phyloP scores from a whole-genome alignment of 1,140 invertebrate species.

The Onthophagus taurus region DNA sequence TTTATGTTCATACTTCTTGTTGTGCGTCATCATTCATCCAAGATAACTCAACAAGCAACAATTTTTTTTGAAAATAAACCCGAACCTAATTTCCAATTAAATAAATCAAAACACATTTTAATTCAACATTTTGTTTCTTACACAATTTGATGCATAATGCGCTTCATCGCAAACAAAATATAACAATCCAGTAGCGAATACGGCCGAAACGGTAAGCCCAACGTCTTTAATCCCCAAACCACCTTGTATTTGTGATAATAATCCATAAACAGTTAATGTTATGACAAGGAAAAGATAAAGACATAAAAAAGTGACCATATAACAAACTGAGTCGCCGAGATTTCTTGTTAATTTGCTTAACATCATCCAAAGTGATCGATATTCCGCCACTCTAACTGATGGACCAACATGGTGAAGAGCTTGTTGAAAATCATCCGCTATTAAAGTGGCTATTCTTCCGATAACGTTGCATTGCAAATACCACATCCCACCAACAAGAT shows the following conservation, averaged over 20 bases:
- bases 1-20: conserved; percentile 27
- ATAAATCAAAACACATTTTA: neutral
- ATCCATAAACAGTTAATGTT: conserved; percentile 55
- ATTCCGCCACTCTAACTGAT: conserved; percentile 51
- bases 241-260: conserved; percentile 55
- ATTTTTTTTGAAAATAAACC: conserved; percentile 58
- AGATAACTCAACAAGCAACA: conserved; percentile 54
- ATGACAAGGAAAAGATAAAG: conserved; percentile 58
- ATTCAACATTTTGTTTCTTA: conserved; percentile 16
- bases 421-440: conserved; percentile 55
- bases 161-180: conserved; percentile 60
- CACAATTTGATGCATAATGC: conserved; percentile 48
- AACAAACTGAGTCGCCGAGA: conserved; percentile 50
- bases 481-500: conserved; percentile 41
- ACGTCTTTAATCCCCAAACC: conserved; percentile 58
- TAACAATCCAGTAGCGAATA: conserved; percentile 48
- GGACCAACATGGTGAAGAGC: conserved; percentile 52
- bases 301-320: conserved; percentile 51
- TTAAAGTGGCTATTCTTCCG: conserved; percentile 46
- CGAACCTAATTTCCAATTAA: conserved; percentile 39
- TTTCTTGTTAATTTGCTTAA: conserved; percentile 52
- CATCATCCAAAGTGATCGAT: conserved; percentile 52
- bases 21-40: conserved; percentile 43
- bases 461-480: conserved; percentile 52
- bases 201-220: conserved; percentile 50